Evolutionary conservation across 2,797 vertebrate species (phyloP), one percentile per base, ranked within the genome.

Genomic region (Mycteria americana): DNA sequence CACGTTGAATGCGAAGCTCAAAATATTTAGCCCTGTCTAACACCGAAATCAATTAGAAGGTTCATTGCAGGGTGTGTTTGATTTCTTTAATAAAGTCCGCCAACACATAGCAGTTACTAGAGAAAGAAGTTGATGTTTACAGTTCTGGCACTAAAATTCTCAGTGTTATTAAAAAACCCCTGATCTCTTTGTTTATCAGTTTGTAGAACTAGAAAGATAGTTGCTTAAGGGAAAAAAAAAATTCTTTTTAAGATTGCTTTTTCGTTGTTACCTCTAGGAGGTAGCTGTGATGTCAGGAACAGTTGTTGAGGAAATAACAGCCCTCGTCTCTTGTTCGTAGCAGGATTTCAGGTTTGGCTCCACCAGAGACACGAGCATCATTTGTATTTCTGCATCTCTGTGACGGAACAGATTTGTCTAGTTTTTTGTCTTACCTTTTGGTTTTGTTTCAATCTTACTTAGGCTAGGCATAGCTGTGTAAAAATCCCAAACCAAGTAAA

Each of bases 401-500:
- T 17, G 39, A 64, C 3, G 9, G 60, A 91, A 85, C 43, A 72
- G 35, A 80, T 67, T 88, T 56, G 35, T 72, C 60, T 83, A 43
- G 10, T 28, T 74, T 86, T 91, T 54, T 80, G 18, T 18, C 94
- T 92, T 85, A 31, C 64, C n/a, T 92, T 89, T 92, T 88, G 27
- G 10, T 92, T 93, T 96, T 89, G 30, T 80, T 94, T 93, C 68
- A 69, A 5, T 70, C 33, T 81, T 68, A 43, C 74, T 79, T 75
- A 85, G 53, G 62, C 88, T 92, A 89, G 31, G 74, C 70, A 46
- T 70, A 82, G 45, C 53, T 62, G 50, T 72, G 41, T 86, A 77
- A 96, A 96, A 92, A 84, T 91, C 53, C 78, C 56, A 84, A 63
- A 93, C 76, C 57, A 88, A 94, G 73, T 78, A 75, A 92, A 93